Base-by-base conservation (phyloP, 2,113 vertebrate genomes). In the Vireo altiloquus region DNA sequence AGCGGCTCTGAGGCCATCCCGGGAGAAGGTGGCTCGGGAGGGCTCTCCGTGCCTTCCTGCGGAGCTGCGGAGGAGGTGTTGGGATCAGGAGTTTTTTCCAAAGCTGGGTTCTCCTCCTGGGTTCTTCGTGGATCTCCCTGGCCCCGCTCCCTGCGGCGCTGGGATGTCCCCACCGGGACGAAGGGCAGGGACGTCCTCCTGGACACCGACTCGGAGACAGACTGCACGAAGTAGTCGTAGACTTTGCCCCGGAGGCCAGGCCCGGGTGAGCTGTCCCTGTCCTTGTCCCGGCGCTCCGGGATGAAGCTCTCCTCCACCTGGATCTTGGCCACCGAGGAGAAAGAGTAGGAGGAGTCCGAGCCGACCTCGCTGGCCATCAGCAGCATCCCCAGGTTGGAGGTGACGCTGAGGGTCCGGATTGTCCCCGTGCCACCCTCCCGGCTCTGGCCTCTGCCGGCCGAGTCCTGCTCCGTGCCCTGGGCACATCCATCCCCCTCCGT, bases 221-320 rank as follows among this genome's bases (percentile, higher is more conserved):
- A 98, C 83, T 99, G 98, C 15, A 98, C 90, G 0, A 97, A 98
- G 93, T 99, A 99, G 44, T 99, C 98, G 0, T 99, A 99, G 87
- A 99, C 98, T 87, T 99, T 99, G 46, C 99, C 97, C 44, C 92
- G 97, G 50, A 99, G 95, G 61, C 49, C 9, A 0, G 53, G 57
- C 9, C n/a, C 11, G 0, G 7, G 8, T 5, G 44, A 89, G 10
- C 31, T 49, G 47, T 49, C 47, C 47, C 47, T 8, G 47, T 49
- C 93, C 60, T 27, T 95, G 80, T 4, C 97, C 56, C 21, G 49
- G 40, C 82, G 92, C 94, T 98, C 42, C 2, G 96, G 12, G 30
- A 99, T 92, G 94, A 98, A 92, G 9, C 94, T 98, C 82, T 99
- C 99, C 85, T 98, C 98, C 91, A 99, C 97, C 69, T 94, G 98